Conservation (phyloP, 2,113 vertebrate species). For the Aptenodytes patagonicus region DNA sequence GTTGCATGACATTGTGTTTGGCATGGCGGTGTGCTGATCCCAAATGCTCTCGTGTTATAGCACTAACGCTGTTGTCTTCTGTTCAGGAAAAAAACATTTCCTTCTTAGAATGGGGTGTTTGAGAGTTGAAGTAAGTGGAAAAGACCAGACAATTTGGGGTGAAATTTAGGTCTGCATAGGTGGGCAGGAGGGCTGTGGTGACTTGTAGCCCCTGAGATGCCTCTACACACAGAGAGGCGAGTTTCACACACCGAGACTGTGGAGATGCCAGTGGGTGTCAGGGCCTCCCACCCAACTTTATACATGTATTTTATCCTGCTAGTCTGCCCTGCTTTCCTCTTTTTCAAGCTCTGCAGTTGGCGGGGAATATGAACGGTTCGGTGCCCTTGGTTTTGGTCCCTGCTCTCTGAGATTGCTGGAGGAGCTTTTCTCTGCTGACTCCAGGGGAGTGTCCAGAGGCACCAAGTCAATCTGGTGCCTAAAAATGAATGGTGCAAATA, state of each 20-base stretch:
- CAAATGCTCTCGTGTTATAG: background rate
- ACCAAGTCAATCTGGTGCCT: background rate
- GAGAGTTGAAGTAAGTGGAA: background rate
- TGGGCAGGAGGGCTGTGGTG: background rate
- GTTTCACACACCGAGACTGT: rapidly evolving
- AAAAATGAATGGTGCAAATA: background rate
- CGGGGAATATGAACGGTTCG: rapidly evolving
- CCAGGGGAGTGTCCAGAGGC: background rate
- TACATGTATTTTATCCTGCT: background rate
- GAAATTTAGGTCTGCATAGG: background rate
- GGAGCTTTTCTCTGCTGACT: background rate
- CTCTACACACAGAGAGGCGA: background rate
- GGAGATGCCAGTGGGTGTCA: background rate
- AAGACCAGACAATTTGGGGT: background rate
- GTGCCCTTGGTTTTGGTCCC: background rate
- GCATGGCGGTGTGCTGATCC: background rate
- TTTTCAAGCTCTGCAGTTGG: background rate
- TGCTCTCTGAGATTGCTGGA: background rate
- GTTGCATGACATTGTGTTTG: background rate
- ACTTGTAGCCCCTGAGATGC: background rate
- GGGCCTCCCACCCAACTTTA: background rate
- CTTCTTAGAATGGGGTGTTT: background rate
- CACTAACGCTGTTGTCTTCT: background rate
- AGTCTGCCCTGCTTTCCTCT: background rate
- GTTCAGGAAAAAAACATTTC: background rate